Evolutionary conservation across 2,888 invertebrate genomes (phyloP).

Genomic region (Andrena fulva): DNA sequence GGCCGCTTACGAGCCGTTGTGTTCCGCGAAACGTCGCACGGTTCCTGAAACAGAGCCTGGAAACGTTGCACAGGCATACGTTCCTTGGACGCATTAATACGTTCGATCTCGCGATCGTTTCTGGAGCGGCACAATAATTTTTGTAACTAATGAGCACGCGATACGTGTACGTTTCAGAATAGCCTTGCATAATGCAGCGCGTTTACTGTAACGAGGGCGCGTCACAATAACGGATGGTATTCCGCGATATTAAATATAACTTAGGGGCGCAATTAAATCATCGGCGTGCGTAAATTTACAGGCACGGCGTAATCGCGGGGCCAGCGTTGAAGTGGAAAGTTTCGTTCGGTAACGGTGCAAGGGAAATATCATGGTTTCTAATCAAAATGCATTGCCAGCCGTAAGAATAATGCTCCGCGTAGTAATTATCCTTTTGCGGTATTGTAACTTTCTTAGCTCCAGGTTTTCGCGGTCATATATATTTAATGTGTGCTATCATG

Average conservation of each 20-base stretch:
- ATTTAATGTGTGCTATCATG: slow-evolving; percentile 66
- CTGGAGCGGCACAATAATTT: slow-evolving; percentile 47
- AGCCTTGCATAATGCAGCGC: slow-evolving; percentile 35
- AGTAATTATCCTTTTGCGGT: slow-evolving; percentile 69
- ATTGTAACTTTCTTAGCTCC: slow-evolving; percentile 66
- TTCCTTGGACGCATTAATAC: slow-evolving; percentile 59
- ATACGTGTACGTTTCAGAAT: slow-evolving; percentile 8
- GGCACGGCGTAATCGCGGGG: not conserved
- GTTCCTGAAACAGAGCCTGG: slow-evolving; percentile 69
- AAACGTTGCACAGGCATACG: slow-evolving; percentile 43
- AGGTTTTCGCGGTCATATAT: slow-evolving; percentile 64
- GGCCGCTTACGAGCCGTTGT: slow-evolving; percentile 61
- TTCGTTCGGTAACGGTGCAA: slow-evolving; percentile 31
- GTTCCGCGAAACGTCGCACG: slow-evolving; percentile 69
- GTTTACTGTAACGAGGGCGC: not conserved
- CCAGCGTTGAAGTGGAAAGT: not conserved
- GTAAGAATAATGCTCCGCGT: slow-evolving; percentile 57
- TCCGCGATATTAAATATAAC: not conserved
- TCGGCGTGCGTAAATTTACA: not conserved
- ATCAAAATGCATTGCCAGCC: slow-evolving; percentile 57
- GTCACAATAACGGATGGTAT: not conserved
- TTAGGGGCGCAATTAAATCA: slow-evolving; percentile 3
- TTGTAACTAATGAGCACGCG: slow-evolving; percentile 41
- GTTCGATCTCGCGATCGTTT: slow-evolving; percentile 46
- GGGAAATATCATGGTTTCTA: slow-evolving; percentile 57